phyloP scores from a whole-genome alignment of 2,113 vertebrate genomes.

The Rutilus rutilus region DNA sequence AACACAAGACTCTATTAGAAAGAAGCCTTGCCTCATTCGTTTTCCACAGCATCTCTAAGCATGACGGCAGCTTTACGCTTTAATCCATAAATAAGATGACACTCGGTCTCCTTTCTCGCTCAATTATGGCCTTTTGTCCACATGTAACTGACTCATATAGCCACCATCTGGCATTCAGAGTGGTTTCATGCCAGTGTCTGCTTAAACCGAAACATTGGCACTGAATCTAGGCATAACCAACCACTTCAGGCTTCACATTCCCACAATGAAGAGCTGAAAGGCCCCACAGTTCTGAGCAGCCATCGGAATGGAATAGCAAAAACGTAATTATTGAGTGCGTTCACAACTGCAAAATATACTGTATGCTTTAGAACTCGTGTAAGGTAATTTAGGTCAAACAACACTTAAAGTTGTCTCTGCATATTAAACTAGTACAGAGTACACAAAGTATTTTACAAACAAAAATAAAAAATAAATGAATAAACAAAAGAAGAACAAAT shows the following conservation, averaged over 20 bases:
- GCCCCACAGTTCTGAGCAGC: background rate
- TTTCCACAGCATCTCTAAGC: conserved; percentile 14
- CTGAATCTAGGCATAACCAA: conserved; percentile 11
- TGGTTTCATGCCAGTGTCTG: conserved; percentile 18
- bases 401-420: background rate
- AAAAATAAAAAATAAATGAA: too few relatives aligned
- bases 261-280: background rate
- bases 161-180: conserved; percentile 18
- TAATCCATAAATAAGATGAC: conserved; percentile 33
- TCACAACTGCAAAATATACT: background rate
- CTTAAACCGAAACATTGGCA: conserved; percentile 17
- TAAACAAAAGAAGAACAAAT: background rate
- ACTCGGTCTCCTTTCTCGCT: background rate
- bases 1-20: conserved; percentile 27
- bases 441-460: background rate
- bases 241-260: conserved; percentile 11
- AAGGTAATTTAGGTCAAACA: background rate
- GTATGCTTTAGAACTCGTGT: background rate
- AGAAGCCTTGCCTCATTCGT: background rate
- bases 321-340: background rate
- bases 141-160: conserved; percentile 14
- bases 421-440: background rate
- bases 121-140: conserved; percentile 27
- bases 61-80: background rate
- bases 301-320: background rate